Conservation (phyloP, 1,140 invertebrate species). For the Drosophila dunni region DNA sequence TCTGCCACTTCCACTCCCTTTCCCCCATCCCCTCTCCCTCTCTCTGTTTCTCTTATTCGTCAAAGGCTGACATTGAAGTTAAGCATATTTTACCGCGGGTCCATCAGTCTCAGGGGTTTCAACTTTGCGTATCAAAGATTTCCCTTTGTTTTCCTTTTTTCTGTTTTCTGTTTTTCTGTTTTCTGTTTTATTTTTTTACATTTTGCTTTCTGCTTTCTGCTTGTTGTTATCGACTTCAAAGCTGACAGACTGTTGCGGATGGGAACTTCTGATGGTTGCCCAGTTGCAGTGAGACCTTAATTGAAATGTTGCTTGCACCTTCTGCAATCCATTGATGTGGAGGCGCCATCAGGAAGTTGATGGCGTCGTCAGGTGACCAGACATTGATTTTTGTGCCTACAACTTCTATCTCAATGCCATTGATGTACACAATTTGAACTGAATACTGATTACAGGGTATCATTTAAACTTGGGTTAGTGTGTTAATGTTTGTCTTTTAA, state of each 20-base stretch:
- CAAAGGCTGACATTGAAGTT: slow-evolving; percentile 16
- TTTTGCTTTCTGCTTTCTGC: background rate
- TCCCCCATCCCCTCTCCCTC: background rate
- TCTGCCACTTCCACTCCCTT: too few species aligned
- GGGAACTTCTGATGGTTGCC: slow-evolving; percentile 17
- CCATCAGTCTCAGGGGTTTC: slow-evolving; percentile 16
- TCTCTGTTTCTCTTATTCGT: background rate
- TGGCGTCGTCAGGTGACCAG: background rate
- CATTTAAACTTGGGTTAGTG: too few species aligned
- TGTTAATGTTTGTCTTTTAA: too few species aligned
- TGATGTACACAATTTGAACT: too few species aligned
- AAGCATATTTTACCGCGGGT: background rate
- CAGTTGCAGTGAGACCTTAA: slow-evolving; percentile 31
- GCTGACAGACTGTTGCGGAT: slow-evolving; percentile 7
- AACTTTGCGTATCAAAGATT: slow-evolving; percentile 24
- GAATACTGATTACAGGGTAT: too few species aligned
- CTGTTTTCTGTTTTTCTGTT: background rate
- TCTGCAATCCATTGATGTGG: background rate
- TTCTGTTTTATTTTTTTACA: background rate
- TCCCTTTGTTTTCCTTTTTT: background rate
- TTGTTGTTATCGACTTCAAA: slow-evolving; percentile 9
- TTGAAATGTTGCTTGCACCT: slow-evolving; percentile 40
- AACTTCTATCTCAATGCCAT: background rate
- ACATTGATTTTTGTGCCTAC: background rate
- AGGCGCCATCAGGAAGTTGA: too few species aligned